Evolutionary conservation across 2,888 invertebrate genomes (phyloP).

Genomic region (Gerosis bhagava): DNA sequence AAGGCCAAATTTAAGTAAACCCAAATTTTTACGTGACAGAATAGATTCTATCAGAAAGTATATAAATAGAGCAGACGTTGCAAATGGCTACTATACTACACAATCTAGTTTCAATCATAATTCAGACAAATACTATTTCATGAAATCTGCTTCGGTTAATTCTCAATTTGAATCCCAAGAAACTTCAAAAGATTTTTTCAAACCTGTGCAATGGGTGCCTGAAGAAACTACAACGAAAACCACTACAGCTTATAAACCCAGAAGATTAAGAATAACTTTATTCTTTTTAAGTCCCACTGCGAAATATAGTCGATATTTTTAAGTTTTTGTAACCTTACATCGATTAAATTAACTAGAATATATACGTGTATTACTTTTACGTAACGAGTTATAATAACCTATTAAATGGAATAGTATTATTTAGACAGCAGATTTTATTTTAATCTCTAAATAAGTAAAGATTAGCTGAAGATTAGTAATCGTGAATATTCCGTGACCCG

Average conservation of each 20-base stretch:
- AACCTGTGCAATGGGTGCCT: conserved; percentile 33
- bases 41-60: conserved; percentile 46
- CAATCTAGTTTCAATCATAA: too few relatives aligned
- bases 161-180: conserved; percentile 1
- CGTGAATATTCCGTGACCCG: too few relatives aligned
- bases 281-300: conserved; percentile 68
- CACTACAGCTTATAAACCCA: conserved; percentile 26
- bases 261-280: conserved; percentile 50
- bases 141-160: neutral
- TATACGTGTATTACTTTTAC: too few relatives aligned
- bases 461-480: too few relatives aligned
- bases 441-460: too few relatives aligned
- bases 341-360: too few relatives aligned
- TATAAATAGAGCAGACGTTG: conserved; percentile 37
- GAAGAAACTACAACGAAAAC: conserved; percentile 26
- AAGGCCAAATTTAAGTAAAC: conserved; percentile 32
- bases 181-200: conserved; percentile 27
- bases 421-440: too few relatives aligned
- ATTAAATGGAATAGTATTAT: too few relatives aligned
- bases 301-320: conserved; percentile 57
- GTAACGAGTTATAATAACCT: too few relatives aligned
- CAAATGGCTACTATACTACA: too few relatives aligned
- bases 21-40: conserved; percentile 44
- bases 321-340: conserved; percentile 39
- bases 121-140: conserved; percentile 25